A percentile compares a stretch with the other conserved stretches of the same genome.
These are phyloP conservation scores for Trichonephila clavipes DNA, from an alignment of 1,140 invertebrate genomes.

Conservation along the genomic window DNA sequence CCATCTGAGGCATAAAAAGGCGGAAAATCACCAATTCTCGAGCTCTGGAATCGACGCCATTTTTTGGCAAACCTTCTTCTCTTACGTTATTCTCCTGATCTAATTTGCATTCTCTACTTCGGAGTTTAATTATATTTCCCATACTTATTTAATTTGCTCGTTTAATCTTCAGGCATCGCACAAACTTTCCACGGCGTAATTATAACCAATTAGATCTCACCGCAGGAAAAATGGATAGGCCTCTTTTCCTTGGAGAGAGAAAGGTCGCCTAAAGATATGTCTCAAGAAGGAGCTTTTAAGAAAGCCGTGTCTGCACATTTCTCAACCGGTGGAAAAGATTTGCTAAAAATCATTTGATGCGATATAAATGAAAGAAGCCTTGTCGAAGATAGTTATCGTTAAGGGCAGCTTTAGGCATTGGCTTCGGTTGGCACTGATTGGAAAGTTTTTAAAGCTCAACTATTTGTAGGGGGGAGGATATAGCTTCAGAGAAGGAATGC, in stretches of 20 bases:
- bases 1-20: conserved; percentile 60
- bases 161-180: conserved; percentile 58
- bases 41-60: conserved; percentile 31
- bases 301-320: conserved; percentile 26
- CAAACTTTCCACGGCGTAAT: conserved; percentile 59
- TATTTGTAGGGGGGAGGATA: background rate
- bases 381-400: background rate
- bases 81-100: conserved; percentile 25
- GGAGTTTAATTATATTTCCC: conserved; percentile 72
- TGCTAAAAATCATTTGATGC: conserved; percentile 26
- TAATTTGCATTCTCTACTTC: conserved; percentile 73
- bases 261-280: conserved; percentile 10
- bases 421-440: background rate
- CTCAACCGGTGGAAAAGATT: conserved; percentile 2
- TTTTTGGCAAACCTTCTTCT: conserved; percentile 58
- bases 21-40: conserved; percentile 51
- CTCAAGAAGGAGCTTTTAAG: background rate
- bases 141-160: conserved; percentile 73
- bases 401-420: conserved; percentile 12
- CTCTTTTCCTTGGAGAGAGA: background rate
- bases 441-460: background rate
- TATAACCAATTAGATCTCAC: conserved; percentile 70
- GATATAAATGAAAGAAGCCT: background rate
- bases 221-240: conserved; percentile 17
- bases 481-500: background rate